Evolutionary conservation across 2,888 invertebrate species (phyloP).

Genomic region (Sarcophaga subvicina): DNA sequence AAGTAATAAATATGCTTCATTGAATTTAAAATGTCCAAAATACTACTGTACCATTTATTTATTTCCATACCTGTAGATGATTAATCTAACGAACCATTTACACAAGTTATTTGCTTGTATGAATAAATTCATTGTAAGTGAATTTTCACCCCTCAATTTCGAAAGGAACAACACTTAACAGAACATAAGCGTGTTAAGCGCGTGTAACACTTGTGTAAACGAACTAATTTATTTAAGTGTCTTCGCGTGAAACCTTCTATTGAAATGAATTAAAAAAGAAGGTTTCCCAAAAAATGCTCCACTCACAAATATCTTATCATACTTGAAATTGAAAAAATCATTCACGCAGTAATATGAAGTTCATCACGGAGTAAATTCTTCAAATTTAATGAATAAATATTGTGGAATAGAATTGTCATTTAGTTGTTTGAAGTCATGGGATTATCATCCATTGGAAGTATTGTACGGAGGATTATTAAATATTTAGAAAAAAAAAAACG

Average conservation of each 20-base stretch:
- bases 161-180: not conserved
- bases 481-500: too few relatives aligned
- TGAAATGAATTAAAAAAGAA: conserved; percentile 21
- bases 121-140: not conserved
- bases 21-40: too few relatives aligned
- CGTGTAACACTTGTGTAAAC: conserved; percentile 20
- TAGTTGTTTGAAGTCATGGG: not conserved
- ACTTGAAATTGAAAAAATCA: not conserved
- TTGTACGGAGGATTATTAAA: too few relatives aligned
- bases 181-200: conserved; percentile 25
- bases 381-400: not conserved
- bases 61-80: too few relatives aligned
- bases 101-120: not conserved
- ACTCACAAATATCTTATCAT: not conserved
- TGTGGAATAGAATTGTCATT: not conserved
- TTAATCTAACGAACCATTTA: too few relatives aligned
- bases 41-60: too few relatives aligned
- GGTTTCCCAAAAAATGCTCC: conserved; percentile 34
- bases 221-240: conserved; percentile 60
- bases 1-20: too few relatives aligned
- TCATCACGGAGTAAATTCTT: not conserved
- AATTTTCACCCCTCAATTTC: not conserved
- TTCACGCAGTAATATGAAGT: not conserved
- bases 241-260: conserved; percentile 22
- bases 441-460: too few relatives aligned